Conservation (phyloP, 2,113 vertebrate species). For the Neodon shergylaensis region DNA sequence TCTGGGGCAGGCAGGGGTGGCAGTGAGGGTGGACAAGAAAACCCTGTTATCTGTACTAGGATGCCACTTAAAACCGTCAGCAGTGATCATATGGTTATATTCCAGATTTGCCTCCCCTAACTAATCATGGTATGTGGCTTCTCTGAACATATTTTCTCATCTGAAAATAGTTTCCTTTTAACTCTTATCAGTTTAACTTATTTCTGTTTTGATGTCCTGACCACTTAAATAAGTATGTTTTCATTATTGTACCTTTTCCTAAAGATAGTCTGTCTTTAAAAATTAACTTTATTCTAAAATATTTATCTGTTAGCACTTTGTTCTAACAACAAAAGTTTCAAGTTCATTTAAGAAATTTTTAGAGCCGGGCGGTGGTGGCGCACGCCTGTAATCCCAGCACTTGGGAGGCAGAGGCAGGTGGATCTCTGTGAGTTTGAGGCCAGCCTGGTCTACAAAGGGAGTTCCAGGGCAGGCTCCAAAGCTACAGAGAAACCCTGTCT, state of each 20-base stretch:
- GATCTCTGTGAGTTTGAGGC: neutral
- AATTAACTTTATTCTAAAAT: conserved; percentile 21
- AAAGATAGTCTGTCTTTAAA: neutral
- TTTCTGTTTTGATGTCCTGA: neutral
- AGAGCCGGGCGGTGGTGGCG: neutral
- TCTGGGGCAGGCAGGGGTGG: neutral
- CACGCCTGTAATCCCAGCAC: neutral
- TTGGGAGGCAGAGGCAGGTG: neutral
- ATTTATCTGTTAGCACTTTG: neutral
- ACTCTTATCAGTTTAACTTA: neutral
- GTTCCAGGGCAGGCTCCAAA: too few relatives aligned
- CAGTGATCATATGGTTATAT: neutral
- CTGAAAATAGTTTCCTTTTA: neutral
- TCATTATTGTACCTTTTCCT: neutral
- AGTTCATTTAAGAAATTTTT: neutral
- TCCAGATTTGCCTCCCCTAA: neutral
- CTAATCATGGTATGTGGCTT: neutral
- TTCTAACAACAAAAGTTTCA: conserved; percentile 10
- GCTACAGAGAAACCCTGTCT: too few relatives aligned
- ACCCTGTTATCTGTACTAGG: neutral
- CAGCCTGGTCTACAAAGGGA: neutral
- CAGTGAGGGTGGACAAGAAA: neutral
- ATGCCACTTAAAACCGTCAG: neutral
- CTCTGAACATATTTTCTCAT: neutral
- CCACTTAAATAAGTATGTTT: neutral